Base-by-base conservation (phyloP, 2,113 vertebrate species). In the Sinocyclocheilus anshuiensis region DNA sequence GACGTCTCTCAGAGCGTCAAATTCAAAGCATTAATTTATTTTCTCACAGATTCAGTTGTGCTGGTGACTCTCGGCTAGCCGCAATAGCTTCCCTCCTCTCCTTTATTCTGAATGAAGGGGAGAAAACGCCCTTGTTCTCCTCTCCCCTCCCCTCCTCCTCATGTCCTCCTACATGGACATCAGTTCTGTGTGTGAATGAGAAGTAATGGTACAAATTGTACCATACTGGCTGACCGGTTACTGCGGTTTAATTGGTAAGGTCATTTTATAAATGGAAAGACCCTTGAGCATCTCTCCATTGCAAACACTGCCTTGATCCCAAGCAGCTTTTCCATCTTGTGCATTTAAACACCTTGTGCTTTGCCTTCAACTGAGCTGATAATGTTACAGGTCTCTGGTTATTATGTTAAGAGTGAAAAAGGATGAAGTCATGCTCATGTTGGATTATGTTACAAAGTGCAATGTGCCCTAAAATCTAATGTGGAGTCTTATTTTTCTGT, bases 51-150 rank as follows among this genome's bases (percentile, higher is more conserved):
- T 84, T 72, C 69, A 42, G 36, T 74, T 39, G 48, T 84, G 82
- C 82, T 84, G 69, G 79, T 55, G 84, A 71, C 79, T 86, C 4
- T 57, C 85, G 74, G 85, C 67, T 89, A 82, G 71, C 71, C 83
- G 72, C 82, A 84, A 89, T 84, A 79, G 39, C 81, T 78, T 76
- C n/a, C 71, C 85, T 81, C 76, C 85, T 83, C 71, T 87, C 88
- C 83, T 85, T 91, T 86, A 87, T 87, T 89, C 69, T 91, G 29
- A 90, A 90, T 91, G 88, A 81, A 88, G 83, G 84, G 77, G 76
- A 84, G 85, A 87, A 86, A 90, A 89, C 90, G 85, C 85, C 86
- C 91, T 89, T 89, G 12, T 88, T 90, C 88, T 87, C 84, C 84
- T 67, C 74, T 59, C 78, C 85, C 77, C 84, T 83, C 85, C 85